Evolutionary conservation across 2,888 invertebrate genomes (phyloP), one percentile per base, ranked within the genome.

Genomic region (Harmothoe impar): DNA sequence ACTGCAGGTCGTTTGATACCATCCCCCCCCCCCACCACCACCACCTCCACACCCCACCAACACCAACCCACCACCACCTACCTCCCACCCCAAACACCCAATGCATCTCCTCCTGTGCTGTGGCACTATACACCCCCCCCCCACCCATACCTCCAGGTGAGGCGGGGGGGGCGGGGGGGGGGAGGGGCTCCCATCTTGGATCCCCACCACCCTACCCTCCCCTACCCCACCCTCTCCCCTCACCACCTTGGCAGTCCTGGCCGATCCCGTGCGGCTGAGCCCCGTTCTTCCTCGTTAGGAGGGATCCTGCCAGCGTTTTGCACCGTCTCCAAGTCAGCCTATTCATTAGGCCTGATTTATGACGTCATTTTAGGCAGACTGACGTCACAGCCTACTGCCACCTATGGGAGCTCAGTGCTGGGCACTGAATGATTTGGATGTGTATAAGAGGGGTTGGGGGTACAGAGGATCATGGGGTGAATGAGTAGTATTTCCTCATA

Each of bases 271-370:
- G 72, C 25, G 72, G 72, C 15, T 25, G 17, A n/a, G 72, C 5
- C 72, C 15, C 72, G 25, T 72, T 72, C 15, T 25, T 72, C 29
- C 25, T 72, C 31, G 31, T 72, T 72, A 72, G 29, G 72, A 15
- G 29, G 31, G 72, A 72, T 72, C 72, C 72, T 7, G 29, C 3
- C 72, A 29, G 31, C 72, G 72, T 25, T 72, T 72, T 29, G 72
- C 31, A 72, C 31, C 25, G 72, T 72, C 72, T 25, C 72, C 72
- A 29, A 72, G 72, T 72, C 72, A 72, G 72, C 29, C 25, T 29
- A 72, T 72, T 72, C 72, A 72, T 72, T 72, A 72, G 72, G 72
- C 72, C 31, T 72, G 72, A 72, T 72, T 72, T 72, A 72, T 29
- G 72, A 25, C 29, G 15, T 29, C 72, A 72, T 72, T 72, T 62